A percentile compares a stretch with the other conserved stretches of the same genome.
Conservation (phyloP, 2,113 vertebrate species). For the Peucedramus taeniatus region DNA sequence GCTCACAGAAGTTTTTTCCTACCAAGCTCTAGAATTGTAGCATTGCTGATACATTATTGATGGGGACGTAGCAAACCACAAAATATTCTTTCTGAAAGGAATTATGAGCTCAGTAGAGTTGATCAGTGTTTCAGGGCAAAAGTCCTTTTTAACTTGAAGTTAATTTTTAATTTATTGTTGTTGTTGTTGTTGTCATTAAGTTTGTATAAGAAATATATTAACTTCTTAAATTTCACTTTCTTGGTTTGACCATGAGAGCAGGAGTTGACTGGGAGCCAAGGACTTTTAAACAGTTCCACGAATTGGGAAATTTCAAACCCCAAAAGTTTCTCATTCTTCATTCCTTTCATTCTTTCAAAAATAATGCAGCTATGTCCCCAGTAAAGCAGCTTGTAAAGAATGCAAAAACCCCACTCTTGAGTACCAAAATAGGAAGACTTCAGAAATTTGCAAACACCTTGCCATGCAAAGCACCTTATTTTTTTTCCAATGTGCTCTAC, state of each 20-base stretch:
- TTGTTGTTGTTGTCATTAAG: neutral
- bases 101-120: neutral
- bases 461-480: neutral
- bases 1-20: neutral
- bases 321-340: neutral
- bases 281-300: neutral
- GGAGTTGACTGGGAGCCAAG: neutral
- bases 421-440: neutral
- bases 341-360: neutral
- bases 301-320: neutral
- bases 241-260: neutral
- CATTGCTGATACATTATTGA: neutral
- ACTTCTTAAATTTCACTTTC: neutral
- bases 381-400: neutral
- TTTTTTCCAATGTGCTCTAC: neutral
- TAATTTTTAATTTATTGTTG: neutral
- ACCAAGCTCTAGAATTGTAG: neutral
- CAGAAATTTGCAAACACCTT: neutral
- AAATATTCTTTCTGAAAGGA: neutral
- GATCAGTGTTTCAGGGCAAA: neutral
- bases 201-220: neutral
- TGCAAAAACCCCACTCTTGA: neutral
- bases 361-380: neutral
- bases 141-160: neutral
- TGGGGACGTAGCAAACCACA: neutral